These are phyloP conservation scores for Plodia interpunctella DNA, from an alignment of 1,140 invertebrate species.

Conservation along the genomic window DNA sequence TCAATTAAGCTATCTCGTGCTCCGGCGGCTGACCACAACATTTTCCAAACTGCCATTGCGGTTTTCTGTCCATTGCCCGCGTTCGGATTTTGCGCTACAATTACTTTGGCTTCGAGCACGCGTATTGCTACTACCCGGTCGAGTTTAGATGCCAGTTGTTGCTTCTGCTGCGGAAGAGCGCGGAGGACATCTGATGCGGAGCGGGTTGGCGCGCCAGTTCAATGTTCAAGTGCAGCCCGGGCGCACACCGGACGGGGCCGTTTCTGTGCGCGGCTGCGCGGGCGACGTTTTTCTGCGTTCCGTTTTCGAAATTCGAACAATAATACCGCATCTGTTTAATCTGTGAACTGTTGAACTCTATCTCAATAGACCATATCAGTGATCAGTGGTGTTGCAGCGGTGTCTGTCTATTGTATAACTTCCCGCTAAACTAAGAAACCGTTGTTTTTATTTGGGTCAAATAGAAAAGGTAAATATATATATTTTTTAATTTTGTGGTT, in stretches of 20 bases:
- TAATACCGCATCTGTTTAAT: not conserved
- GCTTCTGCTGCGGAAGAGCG: slow-evolving; percentile 12
- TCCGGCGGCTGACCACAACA: slow-evolving; percentile 45
- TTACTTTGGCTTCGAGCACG: slow-evolving; percentile 29
- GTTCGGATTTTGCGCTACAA: slow-evolving; percentile 40
- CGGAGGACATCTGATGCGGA: slow-evolving; percentile 29
- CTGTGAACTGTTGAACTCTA: slow-evolving; percentile 3
- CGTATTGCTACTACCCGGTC: slow-evolving; percentile 31
- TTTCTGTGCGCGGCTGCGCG: slow-evolving; percentile 37
- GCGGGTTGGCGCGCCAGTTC: slow-evolving; percentile 58
- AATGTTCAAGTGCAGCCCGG: slow-evolving; percentile 60
- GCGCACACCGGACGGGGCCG: slow-evolving; percentile 46
- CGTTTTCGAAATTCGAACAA: slow-evolving; percentile 37
- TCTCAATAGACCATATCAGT: slow-evolving; percentile 19
- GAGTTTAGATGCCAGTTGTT: slow-evolving; percentile 20
- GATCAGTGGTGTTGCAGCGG: slow-evolving; percentile 38
- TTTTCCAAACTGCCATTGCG: slow-evolving; percentile 49
- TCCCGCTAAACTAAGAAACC: slow-evolving; percentile 24
- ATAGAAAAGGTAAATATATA: slow-evolving; percentile 33
- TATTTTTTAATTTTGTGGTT: slow-evolving; percentile 22
- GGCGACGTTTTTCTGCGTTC: slow-evolving; percentile 30
- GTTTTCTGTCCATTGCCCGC: slow-evolving; percentile 49
- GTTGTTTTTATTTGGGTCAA: slow-evolving; percentile 38
- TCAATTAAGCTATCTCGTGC: slow-evolving; percentile 49
- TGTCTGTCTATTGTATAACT: slow-evolving; percentile 26